Evolutionary conservation across 2,113 vertebrate genomes (phyloP).

Genomic region (Pristiophorus japonicus): DNA sequence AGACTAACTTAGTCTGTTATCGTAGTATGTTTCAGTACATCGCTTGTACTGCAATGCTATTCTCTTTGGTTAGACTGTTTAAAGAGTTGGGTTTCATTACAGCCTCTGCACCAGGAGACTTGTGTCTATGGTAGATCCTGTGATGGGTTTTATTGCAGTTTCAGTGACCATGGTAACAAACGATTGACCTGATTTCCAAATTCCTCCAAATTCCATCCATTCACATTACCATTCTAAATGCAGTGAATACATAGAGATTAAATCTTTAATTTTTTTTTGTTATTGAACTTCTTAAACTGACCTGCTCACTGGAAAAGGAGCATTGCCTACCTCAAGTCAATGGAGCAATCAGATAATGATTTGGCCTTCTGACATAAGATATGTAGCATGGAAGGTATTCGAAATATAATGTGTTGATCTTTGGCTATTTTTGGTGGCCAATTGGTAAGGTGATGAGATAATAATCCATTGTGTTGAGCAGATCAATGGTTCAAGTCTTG

Average conservation of each 20-base stretch:
- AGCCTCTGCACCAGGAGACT: background rate
- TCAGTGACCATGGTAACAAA: background rate
- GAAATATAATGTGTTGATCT: background rate
- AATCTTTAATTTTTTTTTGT: background rate
- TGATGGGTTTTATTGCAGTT: background rate
- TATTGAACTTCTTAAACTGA: background rate
- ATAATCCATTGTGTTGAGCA: background rate
- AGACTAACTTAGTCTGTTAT: background rate
- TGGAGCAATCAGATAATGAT: background rate
- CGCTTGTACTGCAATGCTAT: background rate
- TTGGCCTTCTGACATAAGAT: background rate
- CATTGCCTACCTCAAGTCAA: background rate
- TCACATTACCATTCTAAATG: background rate
- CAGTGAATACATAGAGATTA: background rate
- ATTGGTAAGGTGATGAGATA: background rate
- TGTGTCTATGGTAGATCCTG: background rate
- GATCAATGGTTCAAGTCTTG: background rate
- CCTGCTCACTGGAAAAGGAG: background rate
- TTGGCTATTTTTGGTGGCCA: background rate
- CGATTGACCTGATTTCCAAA: background rate
- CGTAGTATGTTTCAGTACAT: background rate
- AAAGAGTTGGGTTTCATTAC: background rate
- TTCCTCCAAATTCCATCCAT: background rate
- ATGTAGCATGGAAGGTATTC: background rate
- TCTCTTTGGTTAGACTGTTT: background rate